These are phyloP conservation scores for Melopsittacus undulatus DNA, from an alignment of 2,797 vertebrate genomes.

Conservation along the genomic window DNA sequence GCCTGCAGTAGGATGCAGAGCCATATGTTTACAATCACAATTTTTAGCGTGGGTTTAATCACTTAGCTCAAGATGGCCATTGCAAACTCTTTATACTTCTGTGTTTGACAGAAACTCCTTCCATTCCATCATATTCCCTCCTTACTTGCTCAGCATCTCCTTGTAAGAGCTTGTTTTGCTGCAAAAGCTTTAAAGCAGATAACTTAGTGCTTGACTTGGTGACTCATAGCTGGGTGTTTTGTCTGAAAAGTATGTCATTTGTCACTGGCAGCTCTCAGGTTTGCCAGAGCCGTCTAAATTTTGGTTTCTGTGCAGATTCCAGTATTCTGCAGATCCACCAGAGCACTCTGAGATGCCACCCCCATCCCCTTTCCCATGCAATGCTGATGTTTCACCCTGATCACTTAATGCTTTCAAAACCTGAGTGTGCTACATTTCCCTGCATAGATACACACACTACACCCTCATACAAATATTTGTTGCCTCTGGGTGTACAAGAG, in stretches of 20 bases:
- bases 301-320: background rate
- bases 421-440: background rate
- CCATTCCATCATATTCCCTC: background rate
- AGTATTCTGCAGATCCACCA: background rate
- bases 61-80: background rate
- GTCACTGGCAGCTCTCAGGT: background rate
- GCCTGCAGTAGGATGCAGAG: background rate
- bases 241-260: background rate
- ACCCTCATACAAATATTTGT: background rate
- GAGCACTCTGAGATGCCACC: fast-evolving
- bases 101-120: background rate
- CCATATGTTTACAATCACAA: background rate
- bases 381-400: background rate
- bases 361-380: background rate
- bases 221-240: background rate
- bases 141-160: background rate
- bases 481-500: background rate
- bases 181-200: background rate
- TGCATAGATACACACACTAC: background rate
- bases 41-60: background rate
- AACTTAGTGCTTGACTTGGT: background rate
- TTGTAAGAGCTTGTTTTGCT: background rate
- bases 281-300: background rate
- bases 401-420: background rate
- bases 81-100: background rate